Evolutionary conservation across 2,888 invertebrate species (phyloP), one percentile per base, ranked within the genome.

Genomic region (Perizoma flavofasciatum): DNA sequence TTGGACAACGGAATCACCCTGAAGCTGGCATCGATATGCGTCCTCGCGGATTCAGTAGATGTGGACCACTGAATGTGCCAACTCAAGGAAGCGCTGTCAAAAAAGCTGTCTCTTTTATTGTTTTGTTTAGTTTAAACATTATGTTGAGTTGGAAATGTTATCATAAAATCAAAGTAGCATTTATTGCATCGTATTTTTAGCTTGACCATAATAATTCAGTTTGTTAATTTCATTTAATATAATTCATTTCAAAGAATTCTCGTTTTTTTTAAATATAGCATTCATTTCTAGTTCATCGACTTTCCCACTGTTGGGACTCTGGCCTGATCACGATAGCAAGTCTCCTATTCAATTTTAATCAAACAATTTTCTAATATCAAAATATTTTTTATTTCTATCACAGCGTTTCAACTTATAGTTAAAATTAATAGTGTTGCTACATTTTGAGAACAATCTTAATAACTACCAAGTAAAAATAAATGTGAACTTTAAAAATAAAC

Each of bases 201-300:
- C 87, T 85, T 85, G 88, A 85, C 82, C 74, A 75, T 85, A 84
- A n/a, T 82, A 87, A 82, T 88, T 88, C 85, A 81, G 86, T 86
- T 87, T 88, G 78, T 87, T 86, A 81, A 84, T 88, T 90, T 89
- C 83, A 82, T 87, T 89, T 86, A 83, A 88, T 88, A 90, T 89
- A 87, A 85, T 85, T 86, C 75, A 37, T 66, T 63, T 60, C 34
- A 55, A 57, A 47, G 67, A 65, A 71, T 75, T 75, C 5, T 32
- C n/a, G 41, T 44, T 40, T 33, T 57, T 41, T 5, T 39, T 61
- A 57, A 43, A 49, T 51, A 41, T 51, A 41, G 66, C 61, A 55
- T 65, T 63, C 55, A 45, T 45, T 50, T 46, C 34, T 35, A 54
- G 33, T 34, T 58, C 40, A 65, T 58, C 48, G 5, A 10, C 9